A percentile compares a stretch with the other conserved stretches of the same genome.
Conservation (phyloP, 2,113 vertebrate species). For the Mus pahari region DNA sequence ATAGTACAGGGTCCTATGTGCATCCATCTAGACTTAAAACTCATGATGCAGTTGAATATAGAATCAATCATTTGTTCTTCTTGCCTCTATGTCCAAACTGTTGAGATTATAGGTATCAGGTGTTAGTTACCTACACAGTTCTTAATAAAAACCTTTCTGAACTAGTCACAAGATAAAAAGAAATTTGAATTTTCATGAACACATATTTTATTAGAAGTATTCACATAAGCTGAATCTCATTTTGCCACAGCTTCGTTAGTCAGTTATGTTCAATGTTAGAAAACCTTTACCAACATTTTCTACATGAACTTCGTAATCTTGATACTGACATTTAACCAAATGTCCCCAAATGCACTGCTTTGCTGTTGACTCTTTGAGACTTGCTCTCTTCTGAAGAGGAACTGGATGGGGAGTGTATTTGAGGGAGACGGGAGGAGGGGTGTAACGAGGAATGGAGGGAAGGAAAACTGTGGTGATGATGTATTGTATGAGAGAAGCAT, state of each 20-base stretch:
- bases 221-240: neutral
- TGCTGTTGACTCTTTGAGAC: neutral
- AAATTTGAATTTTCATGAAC: neutral
- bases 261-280: constrained; percentile 5
- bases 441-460: neutral
- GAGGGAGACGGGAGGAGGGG: neutral
- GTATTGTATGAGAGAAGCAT: neutral
- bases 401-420: neutral
- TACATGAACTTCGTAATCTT: neutral
- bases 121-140: neutral
- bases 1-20: neutral
- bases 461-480: neutral
- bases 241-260: neutral
- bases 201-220: constrained; percentile 32
- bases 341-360: neutral
- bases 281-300: neutral
- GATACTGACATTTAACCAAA: neutral
- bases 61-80: neutral
- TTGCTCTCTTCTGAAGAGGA: neutral
- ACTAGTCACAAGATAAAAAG: neutral
- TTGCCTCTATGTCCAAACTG: neutral
- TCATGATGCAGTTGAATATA: neutral
- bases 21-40: neutral
- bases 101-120: neutral
- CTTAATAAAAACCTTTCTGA: neutral